Percentiles rank a stretch among this genome's conserved stretches.
These are phyloP conservation scores for Fukomys damarensis DNA, from an alignment of 2,113 vertebrate species.

Conservation along the genomic window DNA sequence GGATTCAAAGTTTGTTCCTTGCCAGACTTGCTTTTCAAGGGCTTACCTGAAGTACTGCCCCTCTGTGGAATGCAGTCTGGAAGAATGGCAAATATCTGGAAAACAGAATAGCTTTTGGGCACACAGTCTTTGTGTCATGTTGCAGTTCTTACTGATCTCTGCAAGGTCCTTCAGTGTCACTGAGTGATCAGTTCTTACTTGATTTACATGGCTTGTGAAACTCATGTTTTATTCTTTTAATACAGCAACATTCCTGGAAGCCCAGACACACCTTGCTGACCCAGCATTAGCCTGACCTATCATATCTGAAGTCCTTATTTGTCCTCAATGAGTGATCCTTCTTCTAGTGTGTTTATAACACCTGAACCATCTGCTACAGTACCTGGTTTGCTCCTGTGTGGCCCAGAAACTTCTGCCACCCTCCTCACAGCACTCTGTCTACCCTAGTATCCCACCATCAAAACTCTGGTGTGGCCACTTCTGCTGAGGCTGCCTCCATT, in stretches of 20 bases:
- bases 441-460: fast-evolving
- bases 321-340: background rate
- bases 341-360: background rate
- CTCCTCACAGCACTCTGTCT: background rate
- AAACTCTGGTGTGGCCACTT: background rate
- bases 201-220: background rate
- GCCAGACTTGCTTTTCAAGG: background rate
- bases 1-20: background rate
- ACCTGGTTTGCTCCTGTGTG: background rate
- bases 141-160: background rate
- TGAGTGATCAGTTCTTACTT: background rate
- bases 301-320: background rate
- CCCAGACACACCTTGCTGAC: background rate
- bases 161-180: background rate
- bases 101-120: background rate
- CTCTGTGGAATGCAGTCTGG: background rate
- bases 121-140: too few species aligned
- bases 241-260: background rate
- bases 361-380: background rate
- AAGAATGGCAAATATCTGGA: background rate
- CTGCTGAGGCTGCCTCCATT: background rate
- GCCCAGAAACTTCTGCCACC: background rate
- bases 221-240: background rate
- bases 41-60: background rate
- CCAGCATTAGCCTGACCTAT: background rate